Percentiles rank a stretch among this genome's conserved stretches.
These are phyloP conservation scores for Coregonus clupeaformis DNA, from an alignment of 2,113 vertebrate species.

Conservation along the genomic window DNA sequence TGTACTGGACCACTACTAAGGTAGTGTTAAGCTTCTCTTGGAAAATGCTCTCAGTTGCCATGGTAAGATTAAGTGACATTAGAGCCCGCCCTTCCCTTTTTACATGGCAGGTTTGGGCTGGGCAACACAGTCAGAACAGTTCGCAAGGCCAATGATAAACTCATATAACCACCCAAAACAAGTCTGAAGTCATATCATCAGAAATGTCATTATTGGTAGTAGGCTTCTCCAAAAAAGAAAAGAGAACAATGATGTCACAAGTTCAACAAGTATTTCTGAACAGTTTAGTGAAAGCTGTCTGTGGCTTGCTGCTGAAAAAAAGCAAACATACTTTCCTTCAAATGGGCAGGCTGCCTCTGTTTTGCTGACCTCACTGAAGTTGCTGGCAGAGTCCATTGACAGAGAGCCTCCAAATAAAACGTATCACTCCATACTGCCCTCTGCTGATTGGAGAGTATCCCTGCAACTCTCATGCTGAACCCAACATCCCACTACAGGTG, in stretches of 20 bases:
- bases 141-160: conserved; percentile 9
- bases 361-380: conserved; percentile 20
- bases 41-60: conserved; percentile 17
- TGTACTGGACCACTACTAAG: neutral
- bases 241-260: conserved; percentile 35
- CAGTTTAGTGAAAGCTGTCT: conserved; percentile 48
- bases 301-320: conserved; percentile 54
- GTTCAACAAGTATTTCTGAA: conserved; percentile 17
- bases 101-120: conserved; percentile 30
- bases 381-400: neutral
- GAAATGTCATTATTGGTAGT: conserved; percentile 13
- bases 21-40: conserved; percentile 2
- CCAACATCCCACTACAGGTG: neutral
- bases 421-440: conserved; percentile 44
- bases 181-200: neutral
- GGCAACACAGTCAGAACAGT: conserved; percentile 20
- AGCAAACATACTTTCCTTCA: conserved; percentile 26
- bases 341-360: neutral
- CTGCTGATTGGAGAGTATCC: conserved; percentile 51
- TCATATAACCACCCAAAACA: conserved; percentile 7
- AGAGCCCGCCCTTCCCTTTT: conserved; percentile 28
- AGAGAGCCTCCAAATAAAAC: neutral
- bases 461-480: neutral
- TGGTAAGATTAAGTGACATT: conserved; percentile 35
- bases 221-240: conserved; percentile 24